Base-by-base conservation (phyloP, 2,113 vertebrate species). In the Loxodonta africana region DNA sequence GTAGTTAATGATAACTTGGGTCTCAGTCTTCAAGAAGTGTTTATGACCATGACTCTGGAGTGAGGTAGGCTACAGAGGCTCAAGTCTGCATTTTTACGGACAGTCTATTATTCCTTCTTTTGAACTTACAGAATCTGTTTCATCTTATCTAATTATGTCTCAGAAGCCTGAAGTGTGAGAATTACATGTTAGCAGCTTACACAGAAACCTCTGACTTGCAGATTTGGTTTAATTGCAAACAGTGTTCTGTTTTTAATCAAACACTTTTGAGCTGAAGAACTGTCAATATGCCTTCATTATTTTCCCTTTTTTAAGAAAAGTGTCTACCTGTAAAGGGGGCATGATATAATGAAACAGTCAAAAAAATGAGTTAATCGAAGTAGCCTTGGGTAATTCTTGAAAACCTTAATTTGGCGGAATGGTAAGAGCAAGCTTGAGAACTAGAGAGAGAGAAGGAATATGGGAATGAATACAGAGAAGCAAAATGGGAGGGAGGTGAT, bases 111-210 rank as follows among this genome's bases (percentile, higher is more conserved):
- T 86, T 80, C 71, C 15, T 81, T 69, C 30, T 41, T 91, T 83
- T 67, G n/a, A 76, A 67, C 53, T 77, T 89, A 84, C 15, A 84
- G 80, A 93, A 48, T 84, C 25, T 89, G n/a, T 25, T 63, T 84
- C 25, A 63, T 83, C 67, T 83, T 17, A 63, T 44, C 71, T 76
- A 69, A 46, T 65, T 83, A 83, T 77, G 6, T 62, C 78, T 71
- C 48, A 69, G 78, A 93, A 78, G 23, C 37, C 17, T 17, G 21
- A 74, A 46, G 11, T 69, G 26, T 77, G 44, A 46, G 48, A 77
- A 77, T 76, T 76, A 44, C 21, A 44, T 44, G 76, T 83, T 82
- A 78, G 53, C 71, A 67, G 37, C 4, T 78, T 60, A 21, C n/a
- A 53, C 67, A 46, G 48, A 46, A 83, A 60, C 28, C 41, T 78